Percentiles rank a stretch among this genome's conserved stretches.
These are phyloP conservation scores for Acrocephalus arundinaceus DNA, from an alignment of 2,113 vertebrate genomes.

Conservation along the genomic window DNA sequence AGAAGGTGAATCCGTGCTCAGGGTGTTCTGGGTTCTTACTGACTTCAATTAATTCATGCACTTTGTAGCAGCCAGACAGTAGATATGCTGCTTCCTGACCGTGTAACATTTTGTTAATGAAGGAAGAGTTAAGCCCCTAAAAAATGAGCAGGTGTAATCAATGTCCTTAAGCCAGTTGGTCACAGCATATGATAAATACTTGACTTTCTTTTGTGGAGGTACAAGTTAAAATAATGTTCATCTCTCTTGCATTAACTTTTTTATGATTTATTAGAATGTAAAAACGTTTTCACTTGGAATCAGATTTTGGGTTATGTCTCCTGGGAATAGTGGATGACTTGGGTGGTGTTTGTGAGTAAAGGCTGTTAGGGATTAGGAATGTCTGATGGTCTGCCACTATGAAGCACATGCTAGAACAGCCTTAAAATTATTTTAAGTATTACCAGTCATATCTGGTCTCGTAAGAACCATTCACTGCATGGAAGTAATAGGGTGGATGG, in stretches of 20 bases:
- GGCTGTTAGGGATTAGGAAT: neutral
- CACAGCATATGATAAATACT: neutral
- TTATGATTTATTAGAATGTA: neutral
- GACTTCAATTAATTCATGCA: neutral
- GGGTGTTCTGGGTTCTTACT: neutral
- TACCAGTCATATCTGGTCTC: neutral
- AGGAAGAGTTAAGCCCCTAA: neutral
- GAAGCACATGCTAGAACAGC: neutral
- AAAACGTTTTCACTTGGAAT: neutral
- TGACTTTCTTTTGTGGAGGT: neutral
- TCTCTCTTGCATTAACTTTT: neutral
- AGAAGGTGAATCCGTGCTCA: neutral
- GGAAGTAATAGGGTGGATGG: neutral
- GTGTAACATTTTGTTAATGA: neutral
- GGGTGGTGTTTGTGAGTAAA: neutral
- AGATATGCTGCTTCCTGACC: neutral
- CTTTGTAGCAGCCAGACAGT: neutral
- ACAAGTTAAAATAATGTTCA: neutral
- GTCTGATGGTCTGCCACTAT: neutral
- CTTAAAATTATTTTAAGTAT: neutral
- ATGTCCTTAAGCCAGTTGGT: neutral
- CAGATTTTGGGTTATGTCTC: neutral
- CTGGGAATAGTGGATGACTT: neutral
- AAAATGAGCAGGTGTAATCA: neutral
- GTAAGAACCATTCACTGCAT: neutral